These are phyloP conservation scores for Oconnorella tubifera DNA, from an alignment of 2,888 invertebrate genomes.

Conservation along the genomic window DNA sequence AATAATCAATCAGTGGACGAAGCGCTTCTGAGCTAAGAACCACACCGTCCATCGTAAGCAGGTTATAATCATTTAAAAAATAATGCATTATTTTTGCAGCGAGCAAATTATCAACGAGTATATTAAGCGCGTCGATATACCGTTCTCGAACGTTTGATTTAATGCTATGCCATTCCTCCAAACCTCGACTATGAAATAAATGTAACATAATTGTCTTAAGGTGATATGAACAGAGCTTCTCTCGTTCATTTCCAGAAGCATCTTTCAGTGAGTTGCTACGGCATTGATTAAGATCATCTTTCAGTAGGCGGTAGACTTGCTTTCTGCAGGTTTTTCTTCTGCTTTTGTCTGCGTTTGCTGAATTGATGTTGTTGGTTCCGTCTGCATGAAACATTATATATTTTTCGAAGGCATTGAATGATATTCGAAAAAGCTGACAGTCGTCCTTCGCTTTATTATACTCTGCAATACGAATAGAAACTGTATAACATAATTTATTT, in stretches of 20 bases:
- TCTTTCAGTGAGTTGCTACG: background rate
- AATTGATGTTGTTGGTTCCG: background rate
- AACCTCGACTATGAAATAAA: background rate
- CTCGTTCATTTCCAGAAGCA: background rate
- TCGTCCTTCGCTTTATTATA: background rate
- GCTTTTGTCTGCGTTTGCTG: background rate
- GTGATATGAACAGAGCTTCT: background rate
- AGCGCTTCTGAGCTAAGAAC: too few relatives aligned
- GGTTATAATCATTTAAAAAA: too few relatives aligned
- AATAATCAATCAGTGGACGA: too few relatives aligned
- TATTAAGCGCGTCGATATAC: too few relatives aligned
- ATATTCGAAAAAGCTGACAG: background rate
- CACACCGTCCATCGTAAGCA: too few relatives aligned
- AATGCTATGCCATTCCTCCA: too few relatives aligned
- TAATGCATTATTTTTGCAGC: too few relatives aligned
- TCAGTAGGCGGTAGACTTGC: background rate
- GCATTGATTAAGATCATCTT: background rate
- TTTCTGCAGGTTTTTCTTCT: background rate
- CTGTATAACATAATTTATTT: too few relatives aligned
- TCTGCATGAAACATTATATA: background rate
- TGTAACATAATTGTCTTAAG: background rate
- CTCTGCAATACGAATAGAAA: too few relatives aligned
- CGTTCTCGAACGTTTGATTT: too few relatives aligned
- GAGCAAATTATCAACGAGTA: too few relatives aligned
- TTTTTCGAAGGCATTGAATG: background rate